phyloP scores from a whole-genome alignment of 2,888 invertebrate species.

The Trachelus tabidus region DNA sequence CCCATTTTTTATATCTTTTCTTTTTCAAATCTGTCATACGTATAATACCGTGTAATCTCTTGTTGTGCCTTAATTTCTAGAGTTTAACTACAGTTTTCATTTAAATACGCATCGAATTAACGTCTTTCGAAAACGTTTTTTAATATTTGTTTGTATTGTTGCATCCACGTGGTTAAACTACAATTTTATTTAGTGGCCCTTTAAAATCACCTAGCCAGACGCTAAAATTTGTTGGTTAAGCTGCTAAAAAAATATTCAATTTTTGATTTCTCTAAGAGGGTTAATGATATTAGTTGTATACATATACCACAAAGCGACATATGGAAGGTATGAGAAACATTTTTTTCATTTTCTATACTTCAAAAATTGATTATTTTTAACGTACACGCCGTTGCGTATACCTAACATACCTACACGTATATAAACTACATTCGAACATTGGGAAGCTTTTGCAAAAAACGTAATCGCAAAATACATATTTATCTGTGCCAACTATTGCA shows the following conservation, averaged over 20 bases:
- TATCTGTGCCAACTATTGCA: conserved; percentile 29
- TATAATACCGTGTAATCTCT: background rate
- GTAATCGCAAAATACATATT: conserved; percentile 51
- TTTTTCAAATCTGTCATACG: background rate
- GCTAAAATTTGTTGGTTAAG: background rate
- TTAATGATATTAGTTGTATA: background rate
- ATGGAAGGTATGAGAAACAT: background rate
- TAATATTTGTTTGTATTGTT: background rate
- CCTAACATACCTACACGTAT: background rate
- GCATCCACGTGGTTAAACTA: background rate
- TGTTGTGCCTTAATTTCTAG: background rate
- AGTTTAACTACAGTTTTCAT: background rate
- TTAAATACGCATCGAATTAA: background rate
- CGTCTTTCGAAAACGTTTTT: background rate
- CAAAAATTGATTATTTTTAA: conserved; percentile 12
- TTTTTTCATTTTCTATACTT: background rate
- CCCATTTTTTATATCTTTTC: background rate
- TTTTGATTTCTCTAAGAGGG: conserved; percentile 27
- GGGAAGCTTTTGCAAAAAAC: conserved; percentile 32
- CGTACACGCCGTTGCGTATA: background rate
- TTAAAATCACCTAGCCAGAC: background rate
- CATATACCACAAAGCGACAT: background rate
- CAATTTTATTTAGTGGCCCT: background rate
- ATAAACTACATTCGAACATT: background rate
- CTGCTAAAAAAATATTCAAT: conserved; percentile 43